A percentile compares a stretch with the other conserved stretches of the same genome.
Evolutionary conservation across 2,797 vertebrate species (phyloP).

Genomic region (Catharus ustulatus): DNA sequence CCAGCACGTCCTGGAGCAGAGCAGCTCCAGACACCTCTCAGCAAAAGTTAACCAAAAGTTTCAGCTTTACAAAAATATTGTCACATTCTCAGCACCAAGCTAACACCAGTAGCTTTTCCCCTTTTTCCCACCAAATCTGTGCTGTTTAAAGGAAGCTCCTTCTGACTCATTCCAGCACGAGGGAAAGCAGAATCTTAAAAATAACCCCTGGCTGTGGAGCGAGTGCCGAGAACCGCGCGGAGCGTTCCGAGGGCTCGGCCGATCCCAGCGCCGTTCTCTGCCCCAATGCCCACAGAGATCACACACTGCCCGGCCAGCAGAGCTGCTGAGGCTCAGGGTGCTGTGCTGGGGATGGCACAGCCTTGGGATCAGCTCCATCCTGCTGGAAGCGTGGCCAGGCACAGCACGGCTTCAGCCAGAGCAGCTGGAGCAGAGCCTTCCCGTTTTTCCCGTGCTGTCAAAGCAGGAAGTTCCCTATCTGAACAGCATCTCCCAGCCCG

Average conservation of each 20-base stretch:
- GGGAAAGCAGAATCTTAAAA: neutral
- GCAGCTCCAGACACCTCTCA: fast-evolving
- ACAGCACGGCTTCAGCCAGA: neutral
- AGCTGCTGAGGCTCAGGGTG: neutral
- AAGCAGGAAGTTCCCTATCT: neutral
- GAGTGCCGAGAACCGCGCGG: neutral
- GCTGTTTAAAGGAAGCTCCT: neutral
- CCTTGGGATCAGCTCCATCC: neutral
- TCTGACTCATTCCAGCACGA: neutral
- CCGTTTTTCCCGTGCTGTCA: neutral
- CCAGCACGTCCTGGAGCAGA: neutral
- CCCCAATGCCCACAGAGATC: neutral
- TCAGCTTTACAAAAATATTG: neutral
- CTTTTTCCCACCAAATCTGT: neutral
- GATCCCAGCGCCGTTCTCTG: fast-evolving
- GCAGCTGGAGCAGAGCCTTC: neutral
- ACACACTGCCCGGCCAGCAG: fast-evolving
- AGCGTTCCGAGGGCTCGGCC: neutral
- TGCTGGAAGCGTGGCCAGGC: too few species aligned
- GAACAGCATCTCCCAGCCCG: neutral
- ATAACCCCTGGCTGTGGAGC: neutral
- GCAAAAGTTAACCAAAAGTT: neutral
- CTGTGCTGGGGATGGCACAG: neutral
- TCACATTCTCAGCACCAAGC: neutral
- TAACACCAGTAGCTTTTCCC: neutral